Percentiles rank a stretch among this genome's conserved stretches.
phyloP scores from a whole-genome alignment of 2,113 vertebrate species.

The Pseudorectes ferrugineus region DNA sequence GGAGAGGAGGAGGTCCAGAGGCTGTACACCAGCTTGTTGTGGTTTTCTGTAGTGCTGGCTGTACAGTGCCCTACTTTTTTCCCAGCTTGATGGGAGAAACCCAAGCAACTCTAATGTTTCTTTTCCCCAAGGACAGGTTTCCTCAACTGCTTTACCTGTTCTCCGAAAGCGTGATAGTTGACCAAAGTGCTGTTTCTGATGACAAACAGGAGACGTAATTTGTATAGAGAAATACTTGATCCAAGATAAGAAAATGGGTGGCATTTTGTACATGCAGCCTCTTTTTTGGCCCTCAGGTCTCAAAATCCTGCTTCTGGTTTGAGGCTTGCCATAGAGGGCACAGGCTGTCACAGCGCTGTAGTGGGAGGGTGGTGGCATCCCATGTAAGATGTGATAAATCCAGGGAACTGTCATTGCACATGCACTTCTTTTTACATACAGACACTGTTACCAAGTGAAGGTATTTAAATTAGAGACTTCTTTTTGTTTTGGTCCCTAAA shows the following conservation, averaged over 20 bases:
- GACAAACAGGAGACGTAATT: accelerated
- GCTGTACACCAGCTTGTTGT: background rate
- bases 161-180: background rate
- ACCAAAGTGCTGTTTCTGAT: background rate
- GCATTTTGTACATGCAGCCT: background rate
- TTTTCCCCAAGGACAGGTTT: background rate
- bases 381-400: too few species aligned
- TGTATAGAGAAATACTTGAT: background rate
- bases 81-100: background rate
- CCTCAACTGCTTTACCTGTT: background rate
- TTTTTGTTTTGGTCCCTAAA: background rate
- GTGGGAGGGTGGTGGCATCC: background rate
- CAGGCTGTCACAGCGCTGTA: accelerated
- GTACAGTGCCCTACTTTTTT: accelerated
- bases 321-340: background rate
- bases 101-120: background rate
- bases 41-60: background rate
- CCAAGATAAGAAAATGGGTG: background rate
- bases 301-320: background rate
- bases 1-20: background rate
- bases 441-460: background rate
- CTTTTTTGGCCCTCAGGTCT: background rate
- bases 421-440: background rate
- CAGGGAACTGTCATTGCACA: background rate
- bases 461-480: background rate